These are phyloP conservation scores for Scytalopus superciliaris DNA, from an alignment of 2,113 vertebrate genomes.

Conservation along the genomic window DNA sequence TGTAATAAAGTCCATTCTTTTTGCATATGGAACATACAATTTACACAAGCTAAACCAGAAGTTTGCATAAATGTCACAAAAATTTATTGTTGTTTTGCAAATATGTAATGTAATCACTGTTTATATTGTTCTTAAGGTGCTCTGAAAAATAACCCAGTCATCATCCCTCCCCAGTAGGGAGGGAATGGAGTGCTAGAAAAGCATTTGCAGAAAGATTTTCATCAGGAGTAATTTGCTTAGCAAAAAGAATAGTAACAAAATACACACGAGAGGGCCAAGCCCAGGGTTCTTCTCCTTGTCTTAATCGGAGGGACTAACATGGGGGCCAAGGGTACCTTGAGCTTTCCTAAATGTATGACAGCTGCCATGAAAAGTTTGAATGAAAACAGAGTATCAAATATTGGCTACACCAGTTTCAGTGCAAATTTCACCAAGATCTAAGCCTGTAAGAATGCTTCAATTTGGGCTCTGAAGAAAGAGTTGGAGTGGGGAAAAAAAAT, in stretches of 20 bases:
- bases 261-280: not conserved
- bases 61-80: not conserved
- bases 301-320: not conserved
- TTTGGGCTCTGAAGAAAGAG: not conserved
- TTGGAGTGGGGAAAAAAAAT: not conserved
- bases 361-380: not conserved
- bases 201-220: not conserved
- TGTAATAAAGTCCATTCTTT: not conserved
- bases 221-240: not conserved
- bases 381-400: not conserved
- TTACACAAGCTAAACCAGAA: not conserved
- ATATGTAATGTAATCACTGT: not conserved
- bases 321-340: not conserved
- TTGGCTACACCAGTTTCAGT: not conserved
- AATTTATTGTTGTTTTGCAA: not conserved
- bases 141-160: not conserved
- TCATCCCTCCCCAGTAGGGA: not conserved
- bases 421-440: not conserved
- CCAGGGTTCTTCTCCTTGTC: not conserved
- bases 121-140: not conserved
- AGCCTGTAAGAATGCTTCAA: not conserved
- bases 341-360: not conserved
- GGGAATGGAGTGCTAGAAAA: not conserved
- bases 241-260: not conserved
- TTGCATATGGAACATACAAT: not conserved